Base-by-base conservation (phyloP, 2,113 vertebrate genomes). In the Misgurnus mizolepis region DNA sequence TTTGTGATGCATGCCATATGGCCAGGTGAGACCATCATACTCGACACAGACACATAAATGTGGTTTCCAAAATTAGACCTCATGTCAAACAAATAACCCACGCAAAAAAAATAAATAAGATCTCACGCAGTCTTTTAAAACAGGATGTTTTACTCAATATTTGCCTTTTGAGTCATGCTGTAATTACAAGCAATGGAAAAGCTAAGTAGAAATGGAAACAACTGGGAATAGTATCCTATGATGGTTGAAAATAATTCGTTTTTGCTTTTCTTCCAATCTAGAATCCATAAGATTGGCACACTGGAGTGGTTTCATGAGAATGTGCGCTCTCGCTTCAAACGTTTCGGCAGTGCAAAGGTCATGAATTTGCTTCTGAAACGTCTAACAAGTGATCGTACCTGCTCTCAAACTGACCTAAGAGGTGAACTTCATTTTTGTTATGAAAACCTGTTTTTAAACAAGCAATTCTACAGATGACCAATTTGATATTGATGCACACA, bases 251-350 rank as follows among this genome's bases (percentile, higher is more conserved):
- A 56, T n/a, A n/a, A 8, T 7, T 74, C 14, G 4, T 62, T 65
- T 49, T 39, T 17, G 4, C 45, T 10, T 55, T 66, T 49, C 68
- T 76, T 75, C 18, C 45, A 50, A 40, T 22, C 12, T 89, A 98
- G 97, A 85, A 90, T 96, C 0, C 92, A 96, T 81, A 95, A 93
- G 92, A 93, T 95, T 0, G 94, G 96, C 3, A 96, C 96, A 0
- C 86, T 97, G 86, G 95, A 96, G 56, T 98, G 97, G 97, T 98
- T 95, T 89, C 92, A 98, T 0, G 88, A 95, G 10, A 96, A 95
- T 0, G 90, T 98, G 67, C 88, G 90, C 0, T 87, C 95, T 27
- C 95, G 95, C 11, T 99, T 98, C 89, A 96, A 95, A 87, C 89
- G 91, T 3, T 97, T 96, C 5, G 97, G 97, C 66, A 98, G 96